phyloP scores from a whole-genome alignment of 2,888 invertebrate species.

The Nomada fabriciana region DNA sequence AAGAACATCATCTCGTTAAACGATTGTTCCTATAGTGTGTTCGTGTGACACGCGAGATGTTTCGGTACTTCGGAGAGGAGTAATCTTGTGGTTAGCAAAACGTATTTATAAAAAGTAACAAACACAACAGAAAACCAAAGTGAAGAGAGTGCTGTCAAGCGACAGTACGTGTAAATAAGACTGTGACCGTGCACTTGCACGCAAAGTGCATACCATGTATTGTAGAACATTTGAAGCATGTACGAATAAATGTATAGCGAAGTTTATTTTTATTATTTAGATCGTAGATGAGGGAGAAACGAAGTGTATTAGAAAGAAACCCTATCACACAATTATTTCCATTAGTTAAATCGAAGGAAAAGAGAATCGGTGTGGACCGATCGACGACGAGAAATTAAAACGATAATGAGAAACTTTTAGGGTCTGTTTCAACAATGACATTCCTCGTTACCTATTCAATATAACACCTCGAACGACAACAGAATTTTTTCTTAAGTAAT shows the following conservation, averaged over 20 bases:
- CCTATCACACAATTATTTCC: slow-evolving; percentile 73
- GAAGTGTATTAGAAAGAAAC: slow-evolving; percentile 72
- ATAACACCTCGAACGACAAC: slow-evolving; percentile 45
- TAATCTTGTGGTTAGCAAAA: slow-evolving; percentile 49
- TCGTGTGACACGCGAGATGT: not conserved
- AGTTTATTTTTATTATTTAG: slow-evolving; percentile 82
- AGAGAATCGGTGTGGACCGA: slow-evolving; percentile 25
- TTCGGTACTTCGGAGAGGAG: not conserved
- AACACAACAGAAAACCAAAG: slow-evolving; percentile 71
- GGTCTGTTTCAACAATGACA: slow-evolving; percentile 54
- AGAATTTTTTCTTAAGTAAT: slow-evolving; percentile 48
- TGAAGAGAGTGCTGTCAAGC: slow-evolving; percentile 66
- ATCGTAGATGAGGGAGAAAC: slow-evolving; percentile 67
- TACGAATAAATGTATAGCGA: slow-evolving; percentile 80
- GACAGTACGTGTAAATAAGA: slow-evolving; percentile 79
- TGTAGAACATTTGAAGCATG: slow-evolving; percentile 74
- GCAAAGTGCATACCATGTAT: slow-evolving; percentile 73
- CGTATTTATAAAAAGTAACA: slow-evolving; percentile 59
- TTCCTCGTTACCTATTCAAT: slow-evolving; percentile 67
- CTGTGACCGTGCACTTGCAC: slow-evolving; percentile 76
- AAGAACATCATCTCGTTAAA: not conserved
- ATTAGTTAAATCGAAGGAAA: slow-evolving; percentile 68
- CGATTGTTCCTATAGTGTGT: slow-evolving; percentile 30
- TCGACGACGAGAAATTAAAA: not conserved
- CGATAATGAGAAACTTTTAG: slow-evolving; percentile 26